Conservation (phyloP, 2,797 vertebrate genomes). For the Buceros bicornis region DNA sequence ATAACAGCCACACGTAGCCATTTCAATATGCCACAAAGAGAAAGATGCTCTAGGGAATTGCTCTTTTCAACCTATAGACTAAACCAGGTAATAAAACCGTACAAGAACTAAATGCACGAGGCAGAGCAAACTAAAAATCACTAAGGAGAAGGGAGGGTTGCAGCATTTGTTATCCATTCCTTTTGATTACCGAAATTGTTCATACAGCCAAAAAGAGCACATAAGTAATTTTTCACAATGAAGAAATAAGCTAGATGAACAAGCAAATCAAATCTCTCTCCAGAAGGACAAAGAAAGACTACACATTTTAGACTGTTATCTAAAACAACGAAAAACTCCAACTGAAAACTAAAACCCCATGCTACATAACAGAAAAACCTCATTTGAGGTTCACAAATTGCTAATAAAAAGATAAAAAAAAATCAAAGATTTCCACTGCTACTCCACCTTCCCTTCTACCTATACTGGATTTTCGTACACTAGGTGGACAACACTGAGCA, state of each 20-base stretch:
- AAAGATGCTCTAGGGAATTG: neutral
- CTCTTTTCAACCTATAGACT: neutral
- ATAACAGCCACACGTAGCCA: accelerated
- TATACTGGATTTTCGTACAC: neutral
- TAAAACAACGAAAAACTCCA: neutral
- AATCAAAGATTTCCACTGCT: neutral
- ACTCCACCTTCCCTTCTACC: neutral
- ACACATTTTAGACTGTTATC: neutral
- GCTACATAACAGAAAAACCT: neutral
- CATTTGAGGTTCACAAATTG: neutral
- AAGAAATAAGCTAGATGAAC: neutral
- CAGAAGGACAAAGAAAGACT: neutral
- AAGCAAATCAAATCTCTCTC: neutral
- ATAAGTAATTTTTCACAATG: neutral
- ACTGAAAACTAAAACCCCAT: neutral
- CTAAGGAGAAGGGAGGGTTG: neutral
- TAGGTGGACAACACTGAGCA: neutral
- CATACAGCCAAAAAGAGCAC: neutral
- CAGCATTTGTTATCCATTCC: neutral
- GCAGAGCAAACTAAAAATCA: neutral
- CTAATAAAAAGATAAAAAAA: neutral
- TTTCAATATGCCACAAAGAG: accelerated
- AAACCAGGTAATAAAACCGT: accelerated
- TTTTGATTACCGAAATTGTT: neutral
- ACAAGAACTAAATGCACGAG: neutral